These are phyloP conservation scores for Gallinago solitaria DNA, from an alignment of 2,797 vertebrate genomes.

Conservation along the genomic window DNA sequence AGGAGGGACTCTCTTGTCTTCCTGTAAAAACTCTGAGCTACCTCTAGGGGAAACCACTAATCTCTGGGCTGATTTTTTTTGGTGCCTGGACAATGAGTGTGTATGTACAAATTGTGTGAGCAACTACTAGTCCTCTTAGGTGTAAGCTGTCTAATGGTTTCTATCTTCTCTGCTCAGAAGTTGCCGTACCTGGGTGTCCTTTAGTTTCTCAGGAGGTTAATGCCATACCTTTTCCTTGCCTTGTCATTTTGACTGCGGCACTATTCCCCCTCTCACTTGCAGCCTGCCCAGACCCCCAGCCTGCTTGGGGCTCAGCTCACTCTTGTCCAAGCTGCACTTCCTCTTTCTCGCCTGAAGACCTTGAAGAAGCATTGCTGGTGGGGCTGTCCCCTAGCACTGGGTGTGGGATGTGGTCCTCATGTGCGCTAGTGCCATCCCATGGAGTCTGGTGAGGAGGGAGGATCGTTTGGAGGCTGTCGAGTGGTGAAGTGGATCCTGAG, in stretches of 20 bases:
- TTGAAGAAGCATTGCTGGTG: not conserved
- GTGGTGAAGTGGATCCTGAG: not conserved
- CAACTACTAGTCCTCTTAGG: not conserved
- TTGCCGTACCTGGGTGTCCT: not conserved
- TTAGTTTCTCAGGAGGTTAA: not conserved
- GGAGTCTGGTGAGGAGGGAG: not conserved
- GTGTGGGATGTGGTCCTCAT: fast-evolving
- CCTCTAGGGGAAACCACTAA: not conserved
- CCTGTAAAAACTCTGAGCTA: fast-evolving
- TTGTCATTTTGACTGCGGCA: not conserved
- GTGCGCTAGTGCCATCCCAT: fast-evolving
- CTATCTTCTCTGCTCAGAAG: not conserved
- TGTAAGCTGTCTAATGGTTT: not conserved
- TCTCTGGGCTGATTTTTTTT: not conserved
- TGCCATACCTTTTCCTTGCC: not conserved
- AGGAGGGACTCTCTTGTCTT: not conserved
- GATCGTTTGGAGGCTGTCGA: not conserved
- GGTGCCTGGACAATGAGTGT: not conserved
- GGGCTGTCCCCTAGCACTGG: fast-evolving
- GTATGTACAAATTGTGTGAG: not conserved
- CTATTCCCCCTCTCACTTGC: not conserved
- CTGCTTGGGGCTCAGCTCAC: not conserved
- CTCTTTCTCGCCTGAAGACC: not conserved
- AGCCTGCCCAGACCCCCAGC: not conserved
- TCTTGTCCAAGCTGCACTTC: not conserved